Base-by-base conservation (phyloP, 2,888 invertebrate genomes). In the Lepidocyrtinus sp. region DNA sequence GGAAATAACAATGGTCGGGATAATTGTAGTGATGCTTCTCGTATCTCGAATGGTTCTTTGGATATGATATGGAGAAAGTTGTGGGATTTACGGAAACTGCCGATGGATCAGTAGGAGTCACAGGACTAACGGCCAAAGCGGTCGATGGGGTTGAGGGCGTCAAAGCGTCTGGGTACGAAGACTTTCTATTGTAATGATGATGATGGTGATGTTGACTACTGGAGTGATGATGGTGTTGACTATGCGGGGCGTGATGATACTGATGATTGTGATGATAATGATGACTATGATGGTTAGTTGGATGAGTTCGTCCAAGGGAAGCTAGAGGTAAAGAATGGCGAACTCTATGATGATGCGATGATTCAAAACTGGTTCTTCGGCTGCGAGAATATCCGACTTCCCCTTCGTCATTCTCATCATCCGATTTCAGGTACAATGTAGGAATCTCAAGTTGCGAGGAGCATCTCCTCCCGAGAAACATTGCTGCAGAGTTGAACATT, bases 401-500 rank as follows among this genome's bases (percentile, higher is more conserved):
- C 15, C 73, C 63, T 9, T 78, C 76, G n/a, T 74, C 81, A 9
- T 81, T 79, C 9, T 82, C 82, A 70, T 83, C 82, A 65, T 85
- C 85, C 19, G 81, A 77, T 69, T 82, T 82, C 45, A 85, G 78
- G 85, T 84, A 83, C 25, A 86, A 72, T 15, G 84, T 83, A 27
- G 86, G 86, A 74, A 86, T 85, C 67, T 86, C 85, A 63, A 85
- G 73, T 64, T 86, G 86, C 19, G 86, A 86, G 17, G 86, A 86
- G 68, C 85, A 86, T 69, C 79, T 61, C 64, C 85, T 78, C 72
- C 85, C 86, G 27, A 86, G 81, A 73, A 85, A 86, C 83, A 86
- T 85, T 27, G 86, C 86, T 63, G 86, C 86, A 17, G 86, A 86
- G 81, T 86, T 86, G 79, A 85, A 86, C 86, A 86, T 86, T 50